Conservation (phyloP, 2,888 invertebrate species). For the Meiosimyza platycephala region DNA sequence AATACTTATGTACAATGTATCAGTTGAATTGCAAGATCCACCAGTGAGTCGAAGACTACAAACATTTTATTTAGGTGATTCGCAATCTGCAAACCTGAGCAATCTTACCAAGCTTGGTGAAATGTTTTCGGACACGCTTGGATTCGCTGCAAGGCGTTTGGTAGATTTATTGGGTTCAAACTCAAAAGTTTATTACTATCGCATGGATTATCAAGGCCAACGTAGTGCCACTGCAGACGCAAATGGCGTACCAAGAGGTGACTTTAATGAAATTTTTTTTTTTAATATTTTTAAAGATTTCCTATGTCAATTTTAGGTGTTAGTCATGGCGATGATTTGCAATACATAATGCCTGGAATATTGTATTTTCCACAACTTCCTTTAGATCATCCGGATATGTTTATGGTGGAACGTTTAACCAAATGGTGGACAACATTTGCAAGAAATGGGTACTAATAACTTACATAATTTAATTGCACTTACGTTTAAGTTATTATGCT, state of each 20-base stretch:
- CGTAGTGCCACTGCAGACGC: constrained; percentile 69
- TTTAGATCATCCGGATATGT: constrained; percentile 59
- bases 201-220: constrained; percentile 72
- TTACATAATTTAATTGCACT: constrained; percentile 29
- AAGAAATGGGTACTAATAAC: constrained; percentile 51
- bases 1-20: constrained; percentile 66
- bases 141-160: constrained; percentile 71
- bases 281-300: background rate
- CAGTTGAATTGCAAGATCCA: background rate
- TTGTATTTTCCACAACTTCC: constrained; percentile 55
- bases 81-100: constrained; percentile 30
- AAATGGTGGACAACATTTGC: constrained; percentile 66
- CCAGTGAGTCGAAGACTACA: constrained; percentile 38
- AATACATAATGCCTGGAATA: constrained; percentile 53
- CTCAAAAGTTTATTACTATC: constrained; percentile 71
- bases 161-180: constrained; percentile 71
- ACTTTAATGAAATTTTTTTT: background rate
- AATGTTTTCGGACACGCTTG: constrained; percentile 72
- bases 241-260: constrained; percentile 61
- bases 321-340: constrained; percentile 58
- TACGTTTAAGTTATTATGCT: constrained; percentile 29
- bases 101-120: constrained; percentile 55
- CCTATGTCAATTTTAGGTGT: constrained; percentile 40
- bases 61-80: constrained; percentile 48
- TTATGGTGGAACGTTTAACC: constrained; percentile 65